phyloP scores from a whole-genome alignment of 2,113 vertebrate genomes.

The Campylomormyrus tamandua region DNA sequence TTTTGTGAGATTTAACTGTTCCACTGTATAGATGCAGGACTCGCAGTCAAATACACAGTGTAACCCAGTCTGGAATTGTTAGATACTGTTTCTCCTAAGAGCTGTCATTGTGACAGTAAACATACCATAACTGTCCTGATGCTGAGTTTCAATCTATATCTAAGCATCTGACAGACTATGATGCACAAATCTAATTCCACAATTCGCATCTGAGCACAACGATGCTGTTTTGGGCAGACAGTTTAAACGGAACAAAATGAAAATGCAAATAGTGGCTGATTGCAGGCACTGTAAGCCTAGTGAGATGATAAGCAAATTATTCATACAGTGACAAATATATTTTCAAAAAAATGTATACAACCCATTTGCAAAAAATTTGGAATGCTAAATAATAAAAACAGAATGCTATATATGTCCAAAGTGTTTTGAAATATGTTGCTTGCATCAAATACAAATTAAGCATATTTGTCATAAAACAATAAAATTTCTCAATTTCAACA shows the following conservation, averaged over 20 bases:
- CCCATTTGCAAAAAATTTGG: no score
- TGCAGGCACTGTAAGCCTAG: neutral
- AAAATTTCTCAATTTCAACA: no score
- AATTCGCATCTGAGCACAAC: neutral
- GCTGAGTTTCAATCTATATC: neutral
- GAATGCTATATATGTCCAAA: no score
- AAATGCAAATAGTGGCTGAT: neutral
- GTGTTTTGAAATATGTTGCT: no score
- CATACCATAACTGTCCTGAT: neutral
- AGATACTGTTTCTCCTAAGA: neutral
- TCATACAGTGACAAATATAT: neutral
- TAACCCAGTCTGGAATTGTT: neutral
- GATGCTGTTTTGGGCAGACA: neutral
- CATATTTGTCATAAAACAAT: no score
- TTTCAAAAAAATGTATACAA: neutral
- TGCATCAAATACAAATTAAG: no score
- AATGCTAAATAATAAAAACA: no score
- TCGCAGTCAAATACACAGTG: neutral
- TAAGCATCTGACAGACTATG: neutral
- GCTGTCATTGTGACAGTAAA: neutral
- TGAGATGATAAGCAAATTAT: neutral
- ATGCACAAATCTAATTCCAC: neutral
- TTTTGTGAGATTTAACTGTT: neutral
- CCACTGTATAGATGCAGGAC: neutral
- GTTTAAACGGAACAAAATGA: neutral